Evolutionary conservation across 2,113 vertebrate genomes (phyloP).

Genomic region (Dipodomys merriami): DNA sequence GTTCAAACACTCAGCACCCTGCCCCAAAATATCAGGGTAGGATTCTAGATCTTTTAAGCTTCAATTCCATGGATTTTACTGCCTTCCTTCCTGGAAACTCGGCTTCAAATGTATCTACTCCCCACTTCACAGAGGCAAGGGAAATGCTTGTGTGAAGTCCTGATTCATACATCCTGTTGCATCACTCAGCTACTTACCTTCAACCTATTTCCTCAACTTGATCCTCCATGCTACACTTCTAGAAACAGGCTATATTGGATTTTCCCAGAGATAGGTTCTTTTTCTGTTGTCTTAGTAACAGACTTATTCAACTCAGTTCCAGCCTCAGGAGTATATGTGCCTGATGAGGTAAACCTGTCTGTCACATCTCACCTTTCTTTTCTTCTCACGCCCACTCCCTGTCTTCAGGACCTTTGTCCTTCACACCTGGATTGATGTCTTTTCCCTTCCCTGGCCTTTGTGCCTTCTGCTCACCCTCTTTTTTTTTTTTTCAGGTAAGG

Average conservation of each 20-base stretch:
- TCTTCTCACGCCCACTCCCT: neutral
- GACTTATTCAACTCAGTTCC: constrained; percentile 61
- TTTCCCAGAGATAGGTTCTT: constrained; percentile 49
- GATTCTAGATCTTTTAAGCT: neutral
- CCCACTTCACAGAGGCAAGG: neutral
- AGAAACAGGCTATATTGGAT: neutral
- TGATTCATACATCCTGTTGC: neutral
- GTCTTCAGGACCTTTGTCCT: neutral
- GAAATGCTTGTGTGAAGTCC: neutral
- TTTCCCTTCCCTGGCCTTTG: neutral
- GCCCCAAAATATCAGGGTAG: neutral
- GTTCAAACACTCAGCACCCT: too few relatives aligned
- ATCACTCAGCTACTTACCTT: neutral
- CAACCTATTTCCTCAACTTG: neutral
- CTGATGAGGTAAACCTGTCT: constrained; percentile 71
- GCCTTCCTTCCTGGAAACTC: neutral
- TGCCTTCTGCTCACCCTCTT: neutral
- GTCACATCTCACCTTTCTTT: constrained; percentile 54
- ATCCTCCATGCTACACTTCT: neutral
- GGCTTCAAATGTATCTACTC: neutral
- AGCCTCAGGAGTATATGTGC: constrained; percentile 34
- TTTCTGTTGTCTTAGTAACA: constrained; percentile 76
- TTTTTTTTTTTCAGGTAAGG: too few relatives aligned
- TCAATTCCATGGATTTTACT: neutral
- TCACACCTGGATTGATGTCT: neutral